Base-by-base conservation (phyloP, 2,797 vertebrate species). In the Melopsittacus undulatus region DNA sequence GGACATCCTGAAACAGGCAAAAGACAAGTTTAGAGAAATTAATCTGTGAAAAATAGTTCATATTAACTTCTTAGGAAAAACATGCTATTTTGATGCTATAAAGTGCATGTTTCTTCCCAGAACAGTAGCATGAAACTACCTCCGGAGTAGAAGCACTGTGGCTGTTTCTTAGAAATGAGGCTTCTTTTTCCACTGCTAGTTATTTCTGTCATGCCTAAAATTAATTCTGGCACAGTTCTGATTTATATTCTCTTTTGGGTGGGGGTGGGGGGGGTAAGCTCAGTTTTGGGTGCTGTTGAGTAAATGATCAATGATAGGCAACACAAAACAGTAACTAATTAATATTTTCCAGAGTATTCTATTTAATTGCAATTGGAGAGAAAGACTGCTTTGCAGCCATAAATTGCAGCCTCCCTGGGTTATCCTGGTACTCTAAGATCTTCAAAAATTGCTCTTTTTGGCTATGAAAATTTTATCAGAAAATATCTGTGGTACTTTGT, bases 181-280 rank as follows among this genome's bases (percentile, higher is more conserved):
- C 10, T 85, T 90, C 27, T 10, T 90, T 92, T 77, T 75, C 30
- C 29, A 11, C 13, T 54, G 5, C 54, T 54, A 27, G 20, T 62
- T 34, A 34, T 57, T 57, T 78, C 26, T 79, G 18, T 40, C 49
- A 20, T 2, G 2, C 40, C 72, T 85, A 26, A 84, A 77, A 74
- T 49, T 16, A 84, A 38, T 73, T 69, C 32, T 75, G 63, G 11
- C 34, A 43, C 10, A 34, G 59, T 40, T 23, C 10, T 7, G 5
- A 24, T 49, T 79, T 73, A 32, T 61, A 15, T 56, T 61, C 24
- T 56, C 2, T 54, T 89, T 45, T 36, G 22, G n/a, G 16, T 11
- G 52, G 22, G 3, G 22, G 3, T 2, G 8, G 3, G 1, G 1
- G 2, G 51, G 14, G 7, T 38, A 74, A 63, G 2, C 7, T 84